Evolutionary conservation across 2,797 vertebrate genomes (phyloP).

Genomic region (Cottoperca gobio): DNA sequence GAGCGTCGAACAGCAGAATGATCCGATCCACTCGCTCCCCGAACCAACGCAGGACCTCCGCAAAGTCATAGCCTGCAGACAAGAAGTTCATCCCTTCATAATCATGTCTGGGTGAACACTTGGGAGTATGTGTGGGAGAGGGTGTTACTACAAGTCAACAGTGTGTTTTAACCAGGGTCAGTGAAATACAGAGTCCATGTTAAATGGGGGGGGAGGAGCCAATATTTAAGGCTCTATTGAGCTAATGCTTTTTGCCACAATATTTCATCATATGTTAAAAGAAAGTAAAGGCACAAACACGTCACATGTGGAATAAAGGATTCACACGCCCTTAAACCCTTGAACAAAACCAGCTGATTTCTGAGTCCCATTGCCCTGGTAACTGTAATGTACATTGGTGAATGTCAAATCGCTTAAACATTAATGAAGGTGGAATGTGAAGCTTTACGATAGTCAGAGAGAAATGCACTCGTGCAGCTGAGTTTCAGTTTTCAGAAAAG

Average conservation of each 20-base stretch:
- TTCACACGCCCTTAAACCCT: not conserved
- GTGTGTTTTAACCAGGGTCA: too few relatives aligned
- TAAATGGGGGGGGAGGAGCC: too few relatives aligned
- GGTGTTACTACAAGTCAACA: too few relatives aligned
- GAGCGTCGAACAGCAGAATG: conserved; percentile 97
- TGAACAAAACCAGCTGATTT: not conserved
- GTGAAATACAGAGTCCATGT: too few relatives aligned
- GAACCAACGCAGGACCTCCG: conserved; percentile 97
- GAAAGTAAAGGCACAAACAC: not conserved
- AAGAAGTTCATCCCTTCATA: not conserved
- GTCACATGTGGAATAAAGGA: not conserved
- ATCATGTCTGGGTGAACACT: not conserved
- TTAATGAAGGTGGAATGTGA: not conserved
- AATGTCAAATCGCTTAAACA: not conserved
- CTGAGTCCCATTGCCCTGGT: not conserved
- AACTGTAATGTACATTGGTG: not conserved
- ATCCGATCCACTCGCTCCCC: conserved; percentile 95
- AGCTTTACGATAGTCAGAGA: not conserved
- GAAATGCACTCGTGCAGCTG: not conserved
- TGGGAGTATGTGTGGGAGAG: too few relatives aligned
- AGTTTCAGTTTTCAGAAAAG: not conserved
- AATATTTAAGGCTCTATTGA: too few relatives aligned
- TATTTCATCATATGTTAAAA: not conserved
- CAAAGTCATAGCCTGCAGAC: conserved; percentile 93
- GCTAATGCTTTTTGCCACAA: too few relatives aligned